These are phyloP conservation scores for Odocoileus virginianus DNA, from an alignment of 2,113 vertebrate species.

Conservation along the genomic window DNA sequence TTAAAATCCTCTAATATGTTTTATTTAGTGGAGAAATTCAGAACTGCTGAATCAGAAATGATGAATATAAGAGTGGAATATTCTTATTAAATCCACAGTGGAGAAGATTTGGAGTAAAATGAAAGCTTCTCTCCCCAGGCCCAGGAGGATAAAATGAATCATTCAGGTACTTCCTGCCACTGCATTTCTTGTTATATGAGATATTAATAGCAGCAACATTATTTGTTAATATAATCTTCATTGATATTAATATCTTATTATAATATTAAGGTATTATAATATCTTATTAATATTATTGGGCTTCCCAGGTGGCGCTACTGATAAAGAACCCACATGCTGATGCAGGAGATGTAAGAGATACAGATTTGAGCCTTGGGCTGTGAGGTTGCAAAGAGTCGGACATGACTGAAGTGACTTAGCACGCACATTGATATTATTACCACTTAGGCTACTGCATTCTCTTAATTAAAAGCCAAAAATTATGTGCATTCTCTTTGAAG, in stretches of 20 bases:
- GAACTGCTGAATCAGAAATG: constrained; percentile 31
- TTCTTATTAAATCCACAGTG: background rate
- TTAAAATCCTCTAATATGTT: background rate
- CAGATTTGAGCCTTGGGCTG: background rate
- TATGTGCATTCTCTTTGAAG: background rate
- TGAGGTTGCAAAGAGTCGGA: background rate
- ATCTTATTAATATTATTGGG: background rate
- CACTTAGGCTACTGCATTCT: background rate
- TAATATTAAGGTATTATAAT: background rate
- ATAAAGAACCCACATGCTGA: background rate
- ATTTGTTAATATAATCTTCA: background rate
- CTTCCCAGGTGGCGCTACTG: background rate
- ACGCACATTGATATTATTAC: background rate
- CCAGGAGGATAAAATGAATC: background rate
- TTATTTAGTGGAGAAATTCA: constrained; percentile 20
- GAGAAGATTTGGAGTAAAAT: constrained; percentile 18
- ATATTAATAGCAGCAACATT: background rate
- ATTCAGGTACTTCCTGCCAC: background rate
- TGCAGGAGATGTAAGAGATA: background rate
- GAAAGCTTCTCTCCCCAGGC: background rate
- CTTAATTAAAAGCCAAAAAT: background rate
- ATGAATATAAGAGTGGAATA: background rate
- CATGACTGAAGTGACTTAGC: background rate
- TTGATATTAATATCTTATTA: background rate
- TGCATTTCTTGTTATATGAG: background rate